A percentile compares a stretch with the other conserved stretches of the same genome.
Evolutionary conservation across 2,888 invertebrate species (phyloP).

Genomic region (Lithophane socia): DNA sequence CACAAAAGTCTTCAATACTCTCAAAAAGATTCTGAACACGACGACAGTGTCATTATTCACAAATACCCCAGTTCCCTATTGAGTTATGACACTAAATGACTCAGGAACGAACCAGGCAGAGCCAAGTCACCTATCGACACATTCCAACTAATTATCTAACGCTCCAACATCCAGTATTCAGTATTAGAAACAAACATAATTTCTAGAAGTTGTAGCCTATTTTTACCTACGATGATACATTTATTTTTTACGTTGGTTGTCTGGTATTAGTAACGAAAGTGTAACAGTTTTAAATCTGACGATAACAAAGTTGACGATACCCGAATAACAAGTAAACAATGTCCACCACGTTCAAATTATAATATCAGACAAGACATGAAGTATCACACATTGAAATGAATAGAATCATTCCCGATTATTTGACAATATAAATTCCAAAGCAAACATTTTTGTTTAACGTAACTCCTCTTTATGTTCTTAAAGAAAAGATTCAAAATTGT

Average conservation of each 20-base stretch:
- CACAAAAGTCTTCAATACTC: neutral
- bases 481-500: neutral
- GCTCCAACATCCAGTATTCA: neutral
- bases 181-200: slow-evolving; percentile 11
- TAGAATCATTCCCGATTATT: slow-evolving; percentile 13
- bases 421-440: slow-evolving; percentile 35
- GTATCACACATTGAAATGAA: slow-evolving; percentile 14
- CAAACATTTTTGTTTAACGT: neutral
- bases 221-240: slow-evolving; percentile 1
- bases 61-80: slow-evolving; percentile 55
- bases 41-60: slow-evolving; percentile 34
- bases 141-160: slow-evolving; percentile 53
- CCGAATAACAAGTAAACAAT: neutral
- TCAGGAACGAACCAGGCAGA: slow-evolving; percentile 40
- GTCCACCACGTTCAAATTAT: neutral
- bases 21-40: neutral
- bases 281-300: neutral
- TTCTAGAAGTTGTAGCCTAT: slow-evolving; percentile 22
- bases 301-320: neutral
- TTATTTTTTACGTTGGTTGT: neutral
- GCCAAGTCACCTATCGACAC: slow-evolving; percentile 52
- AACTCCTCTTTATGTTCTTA: slow-evolving; percentile 2
- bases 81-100: slow-evolving; percentile 45
- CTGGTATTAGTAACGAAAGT: neutral
- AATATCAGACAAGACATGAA: neutral